Conservation (phyloP, 2,113 vertebrate species). For the Tragulus kanchil region DNA sequence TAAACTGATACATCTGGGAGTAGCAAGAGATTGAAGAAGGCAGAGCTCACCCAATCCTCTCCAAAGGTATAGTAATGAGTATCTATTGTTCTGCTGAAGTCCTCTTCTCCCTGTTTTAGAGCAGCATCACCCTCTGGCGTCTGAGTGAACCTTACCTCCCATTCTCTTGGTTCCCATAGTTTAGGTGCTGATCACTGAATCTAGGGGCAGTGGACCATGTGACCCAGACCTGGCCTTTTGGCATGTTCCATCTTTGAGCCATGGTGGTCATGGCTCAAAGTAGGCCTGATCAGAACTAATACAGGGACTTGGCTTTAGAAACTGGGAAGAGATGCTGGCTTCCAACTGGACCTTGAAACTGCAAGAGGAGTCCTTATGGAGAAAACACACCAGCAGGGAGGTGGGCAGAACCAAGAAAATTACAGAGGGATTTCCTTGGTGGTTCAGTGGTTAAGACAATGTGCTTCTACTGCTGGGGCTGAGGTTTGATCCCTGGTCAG, state of each 20-base stretch:
- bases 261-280: not conserved
- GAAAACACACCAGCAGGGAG: not conserved
- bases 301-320: not conserved
- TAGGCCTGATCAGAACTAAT: not conserved
- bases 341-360: not conserved
- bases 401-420: not conserved
- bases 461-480: not conserved
- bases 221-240: not conserved
- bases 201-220: not conserved
- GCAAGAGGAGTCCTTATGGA: not conserved
- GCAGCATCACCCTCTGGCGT: too few relatives aligned
- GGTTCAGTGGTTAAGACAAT: not conserved
- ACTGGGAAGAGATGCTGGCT: not conserved
- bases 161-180: not conserved
- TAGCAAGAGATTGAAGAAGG: not conserved
- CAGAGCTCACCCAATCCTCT: not conserved
- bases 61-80: not conserved
- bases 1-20: not conserved
- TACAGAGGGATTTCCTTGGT: not conserved
- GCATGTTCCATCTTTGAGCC: not conserved
- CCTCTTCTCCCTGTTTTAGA: not conserved
- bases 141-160: not conserved
- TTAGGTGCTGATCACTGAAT: not conserved
- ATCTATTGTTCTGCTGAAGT: not conserved
- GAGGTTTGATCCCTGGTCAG: not conserved